Percentiles rank a stretch among this genome's conserved stretches.
These are phyloP conservation scores for Timema podura DNA, from an alignment of 2,888 invertebrate genomes.

Conservation along the genomic window DNA sequence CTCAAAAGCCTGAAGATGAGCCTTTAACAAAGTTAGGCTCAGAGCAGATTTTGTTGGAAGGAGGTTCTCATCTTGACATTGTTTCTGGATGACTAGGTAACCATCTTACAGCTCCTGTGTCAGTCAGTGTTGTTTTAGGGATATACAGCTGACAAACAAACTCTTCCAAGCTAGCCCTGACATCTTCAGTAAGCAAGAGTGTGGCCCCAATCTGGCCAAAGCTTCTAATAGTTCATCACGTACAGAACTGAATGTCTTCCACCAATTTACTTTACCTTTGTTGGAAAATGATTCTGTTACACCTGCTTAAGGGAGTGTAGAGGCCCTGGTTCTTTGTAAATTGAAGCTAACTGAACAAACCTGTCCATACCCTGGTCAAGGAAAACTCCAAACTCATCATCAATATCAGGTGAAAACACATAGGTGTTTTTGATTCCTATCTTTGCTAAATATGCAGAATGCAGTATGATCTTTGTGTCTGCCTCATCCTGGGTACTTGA, in stretches of 20 bases:
- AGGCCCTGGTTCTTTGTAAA: neutral
- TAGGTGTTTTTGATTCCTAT: neutral
- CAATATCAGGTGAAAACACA: neutral
- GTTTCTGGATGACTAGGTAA: neutral
- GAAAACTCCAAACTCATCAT: neutral
- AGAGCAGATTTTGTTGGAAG: neutral
- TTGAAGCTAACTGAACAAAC: neutral
- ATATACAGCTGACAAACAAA: neutral
- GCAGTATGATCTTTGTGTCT: neutral
- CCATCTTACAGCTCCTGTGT: neutral
- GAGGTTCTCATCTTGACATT: neutral
- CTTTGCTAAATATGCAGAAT: neutral
- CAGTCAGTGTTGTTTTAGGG: neutral
- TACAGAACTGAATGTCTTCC: conserved; percentile 2
- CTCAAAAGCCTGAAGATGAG: neutral
- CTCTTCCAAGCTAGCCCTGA: neutral
- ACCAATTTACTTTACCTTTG: neutral
- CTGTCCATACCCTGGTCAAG: neutral
- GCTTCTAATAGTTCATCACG: neutral
- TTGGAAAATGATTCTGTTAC: neutral
- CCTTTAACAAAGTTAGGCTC: neutral
- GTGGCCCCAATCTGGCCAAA: neutral
- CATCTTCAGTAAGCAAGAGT: neutral
- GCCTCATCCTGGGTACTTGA: neutral
- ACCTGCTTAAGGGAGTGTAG: neutral